Conservation (phyloP, 2,113 vertebrate genomes). For the Laterallus jamaicensis region DNA sequence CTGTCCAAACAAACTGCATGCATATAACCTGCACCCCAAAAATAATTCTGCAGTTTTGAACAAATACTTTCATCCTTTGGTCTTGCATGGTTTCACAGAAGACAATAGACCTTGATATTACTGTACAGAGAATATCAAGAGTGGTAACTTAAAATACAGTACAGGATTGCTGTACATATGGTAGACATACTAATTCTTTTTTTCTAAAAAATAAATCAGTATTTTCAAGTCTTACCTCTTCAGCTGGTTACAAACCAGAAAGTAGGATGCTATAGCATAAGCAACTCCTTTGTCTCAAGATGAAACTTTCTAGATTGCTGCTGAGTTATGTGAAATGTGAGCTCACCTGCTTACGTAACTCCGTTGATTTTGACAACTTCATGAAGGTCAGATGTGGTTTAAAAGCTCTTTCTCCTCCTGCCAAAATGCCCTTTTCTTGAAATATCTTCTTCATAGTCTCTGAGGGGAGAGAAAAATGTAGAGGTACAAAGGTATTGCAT, state of each 20-base stretch:
- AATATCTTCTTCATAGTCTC: slow-evolving; percentile 83
- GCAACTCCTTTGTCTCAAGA: background rate
- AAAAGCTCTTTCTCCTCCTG: slow-evolving; percentile 81
- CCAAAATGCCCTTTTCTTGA: slow-evolving; percentile 83
- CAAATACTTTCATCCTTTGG: background rate
- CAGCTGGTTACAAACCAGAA: background rate
- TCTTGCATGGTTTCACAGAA: background rate
- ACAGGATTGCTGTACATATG: background rate
- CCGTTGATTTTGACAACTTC: slow-evolving; percentile 89
- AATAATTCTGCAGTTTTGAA: background rate
- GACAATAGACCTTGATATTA: background rate
- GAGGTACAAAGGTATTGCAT: background rate
- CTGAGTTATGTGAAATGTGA: background rate
- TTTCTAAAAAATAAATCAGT: background rate
- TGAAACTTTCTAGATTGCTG: background rate
- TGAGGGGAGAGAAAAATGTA: slow-evolving; percentile 57
- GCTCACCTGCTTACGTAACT: slow-evolving; percentile 84
- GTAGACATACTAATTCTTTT: background rate
- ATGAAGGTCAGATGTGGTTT: slow-evolving; percentile 96
- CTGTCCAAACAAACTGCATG: background rate
- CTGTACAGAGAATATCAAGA: background rate
- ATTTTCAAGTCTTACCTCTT: slow-evolving; percentile 9
- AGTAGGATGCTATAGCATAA: background rate
- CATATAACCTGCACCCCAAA: background rate
- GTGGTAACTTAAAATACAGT: background rate